Evolutionary conservation across 2,888 invertebrate species (phyloP).

Genomic region (Helobdella robusta): DNA sequence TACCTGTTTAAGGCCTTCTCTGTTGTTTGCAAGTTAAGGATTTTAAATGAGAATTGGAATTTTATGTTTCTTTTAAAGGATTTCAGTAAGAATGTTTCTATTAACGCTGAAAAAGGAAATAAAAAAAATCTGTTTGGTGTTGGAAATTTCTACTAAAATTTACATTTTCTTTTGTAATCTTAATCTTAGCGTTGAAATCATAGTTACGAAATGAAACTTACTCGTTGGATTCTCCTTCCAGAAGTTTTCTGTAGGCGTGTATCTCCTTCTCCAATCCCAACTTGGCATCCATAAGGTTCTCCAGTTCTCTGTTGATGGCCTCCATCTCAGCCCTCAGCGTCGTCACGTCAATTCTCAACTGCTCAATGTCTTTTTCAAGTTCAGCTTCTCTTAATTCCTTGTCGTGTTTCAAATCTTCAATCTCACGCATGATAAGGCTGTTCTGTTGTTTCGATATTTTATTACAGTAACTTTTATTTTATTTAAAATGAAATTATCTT

Average conservation of each 20-base stretch:
- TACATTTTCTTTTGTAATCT: background rate
- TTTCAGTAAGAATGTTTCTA: background rate
- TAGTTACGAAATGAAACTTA: conserved; percentile 31
- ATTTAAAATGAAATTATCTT: too few relatives aligned
- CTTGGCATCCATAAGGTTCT: conserved; percentile 51
- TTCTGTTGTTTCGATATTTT: conserved; percentile 41
- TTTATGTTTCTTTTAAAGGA: background rate
- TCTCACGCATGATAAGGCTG: conserved; percentile 51
- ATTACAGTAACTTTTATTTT: too few relatives aligned
- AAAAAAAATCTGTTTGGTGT: background rate
- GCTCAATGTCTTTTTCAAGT: conserved; percentile 48
- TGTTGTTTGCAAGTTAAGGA: background rate
- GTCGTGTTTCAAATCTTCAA: conserved; percentile 51
- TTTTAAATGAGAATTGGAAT: background rate
- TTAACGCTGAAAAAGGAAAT: background rate
- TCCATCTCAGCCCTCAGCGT: conserved; percentile 47
- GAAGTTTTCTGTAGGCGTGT: conserved; percentile 54
- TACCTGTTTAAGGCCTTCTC: conserved; percentile 21
- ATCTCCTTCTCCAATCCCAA: conserved; percentile 54
- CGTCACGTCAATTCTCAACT: conserved; percentile 43
- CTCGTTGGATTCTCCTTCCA: conserved; percentile 54
- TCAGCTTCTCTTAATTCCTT: conserved; percentile 51
- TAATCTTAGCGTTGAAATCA: background rate
- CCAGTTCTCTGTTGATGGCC: conserved; percentile 48
- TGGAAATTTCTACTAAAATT: background rate